These are phyloP conservation scores for Heloderma charlesbogerti DNA, from an alignment of 2,113 vertebrate genomes.

Conservation along the genomic window DNA sequence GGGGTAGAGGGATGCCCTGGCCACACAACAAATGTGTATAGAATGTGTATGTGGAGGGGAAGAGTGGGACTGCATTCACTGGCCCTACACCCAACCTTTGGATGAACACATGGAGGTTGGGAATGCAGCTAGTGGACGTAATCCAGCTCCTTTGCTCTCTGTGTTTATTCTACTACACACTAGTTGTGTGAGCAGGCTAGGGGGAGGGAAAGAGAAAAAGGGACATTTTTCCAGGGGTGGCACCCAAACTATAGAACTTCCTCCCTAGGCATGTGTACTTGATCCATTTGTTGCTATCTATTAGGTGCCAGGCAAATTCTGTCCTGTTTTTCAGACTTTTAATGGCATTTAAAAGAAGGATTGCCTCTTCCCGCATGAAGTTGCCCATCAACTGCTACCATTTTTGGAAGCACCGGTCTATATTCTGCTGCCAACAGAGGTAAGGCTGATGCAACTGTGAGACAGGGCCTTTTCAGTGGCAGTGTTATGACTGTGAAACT, in stretches of 20 bases:
- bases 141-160: too few relatives aligned
- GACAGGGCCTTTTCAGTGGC: background rate
- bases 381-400: background rate
- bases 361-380: background rate
- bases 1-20: too few relatives aligned
- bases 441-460: background rate
- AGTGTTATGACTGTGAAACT: background rate
- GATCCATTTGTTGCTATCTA: background rate
- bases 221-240: background rate
- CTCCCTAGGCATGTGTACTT: background rate
- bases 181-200: too few relatives aligned
- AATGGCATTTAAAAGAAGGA: background rate
- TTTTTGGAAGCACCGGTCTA: background rate
- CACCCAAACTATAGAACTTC: background rate
- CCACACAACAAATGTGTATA: too few relatives aligned
- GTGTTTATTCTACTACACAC: too few relatives aligned
- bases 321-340: background rate
- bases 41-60: too few relatives aligned
- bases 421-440: background rate
- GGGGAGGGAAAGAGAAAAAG: too few relatives aligned
- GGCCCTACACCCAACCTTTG: too few relatives aligned
- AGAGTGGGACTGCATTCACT: too few relatives aligned
- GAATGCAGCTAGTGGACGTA: too few relatives aligned
- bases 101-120: too few relatives aligned
- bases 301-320: background rate